These are phyloP conservation scores for Aphidius colemani DNA, from an alignment of 2,888 invertebrate genomes.

Conservation along the genomic window DNA sequence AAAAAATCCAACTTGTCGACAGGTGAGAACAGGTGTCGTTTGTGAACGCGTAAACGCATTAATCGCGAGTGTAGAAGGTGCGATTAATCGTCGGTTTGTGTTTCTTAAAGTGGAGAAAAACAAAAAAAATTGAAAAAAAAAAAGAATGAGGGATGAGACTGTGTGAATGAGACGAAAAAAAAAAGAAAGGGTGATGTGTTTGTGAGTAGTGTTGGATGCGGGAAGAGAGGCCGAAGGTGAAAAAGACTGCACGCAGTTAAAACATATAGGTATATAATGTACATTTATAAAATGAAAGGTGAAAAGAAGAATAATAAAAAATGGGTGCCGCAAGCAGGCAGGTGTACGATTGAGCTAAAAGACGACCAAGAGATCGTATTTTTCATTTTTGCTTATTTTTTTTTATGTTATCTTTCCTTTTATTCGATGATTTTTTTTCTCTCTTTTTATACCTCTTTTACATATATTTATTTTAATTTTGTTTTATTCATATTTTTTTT, in stretches of 20 bases:
- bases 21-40: slow-evolving; percentile 30
- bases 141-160: slow-evolving; percentile 11
- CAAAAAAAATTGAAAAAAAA: slow-evolving; percentile 12
- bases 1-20: slow-evolving; percentile 9
- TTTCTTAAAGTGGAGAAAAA: not conserved
- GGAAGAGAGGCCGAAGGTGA: slow-evolving; percentile 27
- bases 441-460: slow-evolving; percentile 10
- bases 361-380: not conserved
- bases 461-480: not conserved
- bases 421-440: slow-evolving; percentile 7
- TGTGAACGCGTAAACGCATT: slow-evolving; percentile 27
- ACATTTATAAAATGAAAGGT: slow-evolving; percentile 11
- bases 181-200: too few species aligned
- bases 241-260: slow-evolving; percentile 15
- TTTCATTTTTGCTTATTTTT: slow-evolving; percentile 7
- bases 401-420: slow-evolving; percentile 9
- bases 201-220: too few species aligned
- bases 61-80: slow-evolving; percentile 24
- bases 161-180: slow-evolving; percentile 7
- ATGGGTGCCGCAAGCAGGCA: slow-evolving; percentile 12
- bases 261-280: too few species aligned
- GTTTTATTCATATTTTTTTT: slow-evolving; percentile 10
- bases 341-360: slow-evolving; percentile 17
- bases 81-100: slow-evolving; percentile 14
- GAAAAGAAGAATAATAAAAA: slow-evolving; percentile 21